Evolutionary conservation across 2,888 invertebrate species (phyloP).

Genomic region (Melangyna quadrimaculata): DNA sequence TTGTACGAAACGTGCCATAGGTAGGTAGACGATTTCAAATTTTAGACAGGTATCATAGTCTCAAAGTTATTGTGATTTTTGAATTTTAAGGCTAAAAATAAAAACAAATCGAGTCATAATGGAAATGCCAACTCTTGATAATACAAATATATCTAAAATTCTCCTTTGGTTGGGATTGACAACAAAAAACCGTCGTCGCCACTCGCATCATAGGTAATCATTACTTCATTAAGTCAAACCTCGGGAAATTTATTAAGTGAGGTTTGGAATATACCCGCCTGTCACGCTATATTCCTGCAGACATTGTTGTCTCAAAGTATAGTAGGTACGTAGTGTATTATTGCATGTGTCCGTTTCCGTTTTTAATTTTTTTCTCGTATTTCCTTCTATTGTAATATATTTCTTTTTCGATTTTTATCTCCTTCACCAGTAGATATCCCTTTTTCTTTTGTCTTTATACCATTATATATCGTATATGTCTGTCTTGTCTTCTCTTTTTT

Average conservation of each 20-base stretch:
- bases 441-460: slow-evolving; percentile 25
- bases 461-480: too few relatives aligned
- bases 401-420: neutral
- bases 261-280: slow-evolving; percentile 48
- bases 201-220: slow-evolving; percentile 14
- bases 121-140: neutral
- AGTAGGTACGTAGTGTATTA: slow-evolving; percentile 1
- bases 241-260: slow-evolving; percentile 35
- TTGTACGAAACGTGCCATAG: too few relatives aligned
- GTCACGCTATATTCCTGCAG: slow-evolving; percentile 54
- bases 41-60: too few relatives aligned
- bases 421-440: slow-evolving; percentile 22
- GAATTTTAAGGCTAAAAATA: neutral
- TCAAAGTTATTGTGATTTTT: neutral
- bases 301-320: slow-evolving; percentile 22
- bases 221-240: slow-evolving; percentile 45
- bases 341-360: slow-evolving; percentile 67
- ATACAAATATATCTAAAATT: neutral
- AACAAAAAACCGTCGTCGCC: slow-evolving; percentile 15
- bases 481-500: slow-evolving; percentile 32
- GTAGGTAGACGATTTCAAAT: too few relatives aligned
- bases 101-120: neutral
- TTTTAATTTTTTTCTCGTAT: slow-evolving; percentile 48
- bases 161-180: neutral
- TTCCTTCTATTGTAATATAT: slow-evolving; percentile 32